Evolutionary conservation across 2,888 invertebrate species (phyloP), one percentile per base, ranked within the genome.

Genomic region (Eurytoma adleriae): DNA sequence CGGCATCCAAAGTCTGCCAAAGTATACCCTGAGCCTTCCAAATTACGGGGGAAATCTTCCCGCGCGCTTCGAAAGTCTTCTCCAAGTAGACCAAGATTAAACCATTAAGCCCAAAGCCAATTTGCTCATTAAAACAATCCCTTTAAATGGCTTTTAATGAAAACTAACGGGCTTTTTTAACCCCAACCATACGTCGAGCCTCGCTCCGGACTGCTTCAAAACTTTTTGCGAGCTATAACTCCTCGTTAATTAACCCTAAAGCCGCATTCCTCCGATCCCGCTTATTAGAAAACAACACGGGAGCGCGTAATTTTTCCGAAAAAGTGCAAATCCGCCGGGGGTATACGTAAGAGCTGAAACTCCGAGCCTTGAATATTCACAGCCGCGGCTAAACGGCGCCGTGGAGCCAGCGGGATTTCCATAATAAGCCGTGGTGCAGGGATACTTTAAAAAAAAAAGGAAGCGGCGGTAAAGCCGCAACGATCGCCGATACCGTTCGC

Each of bases 41-140:
- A 76, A 68, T 76, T 67, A 67, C 66, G 24, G 27, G 16, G 30
- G 30, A 59, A 75, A 75, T 59, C 75, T 68, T 68, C 5, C 52
- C 16, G 3, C 48, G 52, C 14, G 67, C 74, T 75, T 73, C 40
- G 56, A 57, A 48, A 48, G 24, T 24, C 27, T 50, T 50, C 27
- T 20, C 54, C 14, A 24, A 73, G 64, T 54, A 71, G 13, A 73
- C 56, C 66, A 40, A 48, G 48, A 74, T 72, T 62, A 48, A 72
- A 30, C 52, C 27, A n/a, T 64, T n/a, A 30, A 59, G 20, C 20
- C n/a, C 16, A 14, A 27, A 62, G 62, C 72, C 59, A 73, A 73
- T 64, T 73, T 73, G 14, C 64, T 54, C 64, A 64, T 54, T 73
- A 54, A 54, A 72, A 61, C 61, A 72, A 72, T 72, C 27, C 27